These are phyloP conservation scores for Chiloscyllium punctatum DNA, from an alignment of 2,797 vertebrate species.

Conservation along the genomic window DNA sequence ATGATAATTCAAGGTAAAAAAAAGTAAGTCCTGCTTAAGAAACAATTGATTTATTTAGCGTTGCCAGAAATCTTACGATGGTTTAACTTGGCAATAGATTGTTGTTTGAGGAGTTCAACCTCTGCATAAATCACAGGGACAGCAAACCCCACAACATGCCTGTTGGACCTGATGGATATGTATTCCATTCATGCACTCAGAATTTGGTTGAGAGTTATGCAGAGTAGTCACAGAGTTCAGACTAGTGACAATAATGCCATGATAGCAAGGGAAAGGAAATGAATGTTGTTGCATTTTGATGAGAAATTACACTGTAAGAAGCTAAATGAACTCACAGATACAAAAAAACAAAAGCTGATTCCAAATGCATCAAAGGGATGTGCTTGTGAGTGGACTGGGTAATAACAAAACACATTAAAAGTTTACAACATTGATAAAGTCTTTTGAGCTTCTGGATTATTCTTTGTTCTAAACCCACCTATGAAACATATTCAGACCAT, in stretches of 20 bases:
- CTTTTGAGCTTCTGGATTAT: neutral
- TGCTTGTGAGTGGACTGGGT: neutral
- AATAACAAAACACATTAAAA: neutral
- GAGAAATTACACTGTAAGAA: neutral
- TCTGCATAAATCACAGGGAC: neutral
- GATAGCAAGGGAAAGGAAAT: neutral
- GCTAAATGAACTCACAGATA: neutral
- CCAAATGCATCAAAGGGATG: neutral
- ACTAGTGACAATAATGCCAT: neutral
- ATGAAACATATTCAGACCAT: neutral
- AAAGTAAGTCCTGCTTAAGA: neutral
- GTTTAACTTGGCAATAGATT: slow-evolving; percentile 18
- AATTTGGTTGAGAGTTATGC: neutral
- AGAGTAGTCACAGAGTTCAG: neutral
- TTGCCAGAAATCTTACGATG: neutral
- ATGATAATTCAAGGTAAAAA: neutral
- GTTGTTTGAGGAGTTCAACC: neutral
- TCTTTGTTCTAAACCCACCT: neutral
- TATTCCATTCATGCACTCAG: neutral
- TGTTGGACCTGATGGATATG: neutral
- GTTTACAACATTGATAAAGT: neutral
- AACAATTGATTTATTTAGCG: neutral
- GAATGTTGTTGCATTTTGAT: neutral
- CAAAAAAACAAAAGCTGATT: neutral
- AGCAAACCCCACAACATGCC: neutral